Percentiles rank a stretch among this genome's conserved stretches.
Evolutionary conservation across 2,797 vertebrate species (phyloP).

Genomic region (Steatocranus sp.): DNA sequence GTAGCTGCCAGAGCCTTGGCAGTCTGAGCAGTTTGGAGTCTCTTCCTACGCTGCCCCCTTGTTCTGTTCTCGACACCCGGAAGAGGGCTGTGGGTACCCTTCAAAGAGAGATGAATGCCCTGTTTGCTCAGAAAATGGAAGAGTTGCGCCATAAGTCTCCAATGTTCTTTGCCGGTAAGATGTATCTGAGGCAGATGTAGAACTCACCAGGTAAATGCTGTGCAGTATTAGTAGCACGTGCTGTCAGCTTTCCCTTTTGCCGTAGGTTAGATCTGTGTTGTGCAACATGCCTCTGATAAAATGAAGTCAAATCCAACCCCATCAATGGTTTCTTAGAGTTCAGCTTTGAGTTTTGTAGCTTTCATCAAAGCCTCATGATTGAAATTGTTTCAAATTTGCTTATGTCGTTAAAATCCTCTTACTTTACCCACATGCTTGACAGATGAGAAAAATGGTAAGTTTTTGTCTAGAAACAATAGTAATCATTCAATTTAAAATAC

Average conservation of each 20-base stretch:
- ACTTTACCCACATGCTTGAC: slow-evolving; percentile 2
- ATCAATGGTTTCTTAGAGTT: neutral
- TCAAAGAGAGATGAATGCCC: slow-evolving; percentile 95
- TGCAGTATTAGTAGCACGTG: neutral
- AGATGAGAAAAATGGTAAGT: slow-evolving; percentile 69
- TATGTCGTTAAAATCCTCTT: neutral
- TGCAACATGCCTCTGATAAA: neutral
- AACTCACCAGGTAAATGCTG: neutral
- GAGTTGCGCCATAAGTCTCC: slow-evolving; percentile 94
- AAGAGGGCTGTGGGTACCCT: slow-evolving; percentile 86
- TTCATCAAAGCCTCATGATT: neutral
- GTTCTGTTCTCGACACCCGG: slow-evolving; percentile 73
- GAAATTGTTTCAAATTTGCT: neutral
- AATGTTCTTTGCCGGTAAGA: slow-evolving; percentile 94
- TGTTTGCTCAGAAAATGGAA: slow-evolving; percentile 95
- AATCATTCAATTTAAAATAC: neutral
- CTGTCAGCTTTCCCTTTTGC: neutral
- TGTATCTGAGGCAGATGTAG: slow-evolving; percentile 18
- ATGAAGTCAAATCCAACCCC: neutral
- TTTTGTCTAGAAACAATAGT: neutral
- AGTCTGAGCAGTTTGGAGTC: slow-evolving; percentile 81
- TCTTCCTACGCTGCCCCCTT: slow-evolving; percentile 57
- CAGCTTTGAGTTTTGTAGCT: neutral
- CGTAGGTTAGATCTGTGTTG: neutral
- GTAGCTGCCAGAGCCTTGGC: slow-evolving; percentile 81